Evolutionary conservation across 37 sponge, comb jelly and placozoan genomes (phyloP).

Genomic region (Mnemiopsis leidyi): DNA sequence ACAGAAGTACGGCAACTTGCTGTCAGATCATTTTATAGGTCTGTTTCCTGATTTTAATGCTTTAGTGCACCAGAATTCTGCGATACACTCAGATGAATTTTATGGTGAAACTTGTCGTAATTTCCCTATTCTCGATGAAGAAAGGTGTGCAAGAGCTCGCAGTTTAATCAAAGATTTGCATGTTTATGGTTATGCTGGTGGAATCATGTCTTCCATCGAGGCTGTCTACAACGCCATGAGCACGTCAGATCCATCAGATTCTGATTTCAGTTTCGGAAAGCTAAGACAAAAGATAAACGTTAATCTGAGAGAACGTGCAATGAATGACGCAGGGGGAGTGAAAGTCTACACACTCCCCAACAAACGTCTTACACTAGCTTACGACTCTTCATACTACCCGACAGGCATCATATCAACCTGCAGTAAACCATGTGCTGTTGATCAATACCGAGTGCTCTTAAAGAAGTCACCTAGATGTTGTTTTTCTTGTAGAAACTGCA

Average conservation of each 20-base stretch:
- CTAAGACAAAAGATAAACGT: not conserved
- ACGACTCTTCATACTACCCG: not conserved
- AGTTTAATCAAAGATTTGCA: not conserved
- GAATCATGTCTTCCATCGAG: not conserved
- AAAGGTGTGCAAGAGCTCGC: not conserved
- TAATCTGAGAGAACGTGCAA: not conserved
- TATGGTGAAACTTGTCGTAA: not conserved
- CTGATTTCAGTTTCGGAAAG: not conserved
- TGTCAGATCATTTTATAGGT: not conserved
- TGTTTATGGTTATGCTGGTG: not conserved
- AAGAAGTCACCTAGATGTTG: constrained; percentile 41
- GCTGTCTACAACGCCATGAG: not conserved
- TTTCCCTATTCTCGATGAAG: not conserved
- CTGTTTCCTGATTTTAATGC: not conserved
- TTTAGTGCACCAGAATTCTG: not conserved
- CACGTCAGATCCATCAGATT: not conserved
- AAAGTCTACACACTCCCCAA: not conserved
- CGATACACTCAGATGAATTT: too few species aligned
- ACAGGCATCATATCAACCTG: not conserved
- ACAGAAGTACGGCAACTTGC: not conserved
- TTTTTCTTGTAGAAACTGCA: constrained; percentile 3
- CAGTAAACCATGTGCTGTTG: constrained; percentile 14
- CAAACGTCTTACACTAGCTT: not conserved
- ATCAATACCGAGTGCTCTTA: constrained; percentile 10
- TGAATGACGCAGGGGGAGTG: not conserved